phyloP scores from a whole-genome alignment of 2,888 invertebrate genomes.

The Eumerus sabulonum region DNA sequence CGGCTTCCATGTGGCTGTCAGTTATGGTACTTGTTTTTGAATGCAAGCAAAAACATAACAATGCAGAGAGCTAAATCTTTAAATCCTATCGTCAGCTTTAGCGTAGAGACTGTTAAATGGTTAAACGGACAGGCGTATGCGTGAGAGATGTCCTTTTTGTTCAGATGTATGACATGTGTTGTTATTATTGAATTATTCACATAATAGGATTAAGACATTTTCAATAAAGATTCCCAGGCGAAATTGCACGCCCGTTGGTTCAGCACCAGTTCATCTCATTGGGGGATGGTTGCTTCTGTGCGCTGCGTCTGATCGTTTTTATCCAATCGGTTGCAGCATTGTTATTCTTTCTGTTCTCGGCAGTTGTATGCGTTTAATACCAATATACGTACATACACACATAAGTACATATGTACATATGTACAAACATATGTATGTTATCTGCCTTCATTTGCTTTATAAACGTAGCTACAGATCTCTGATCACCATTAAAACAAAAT shows the following conservation, averaged over 20 bases:
- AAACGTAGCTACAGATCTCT: constrained; percentile 16
- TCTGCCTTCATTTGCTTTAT: too few relatives aligned
- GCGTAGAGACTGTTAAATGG: constrained; percentile 66
- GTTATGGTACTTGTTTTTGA: constrained; percentile 15
- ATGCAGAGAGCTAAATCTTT: constrained; percentile 62
- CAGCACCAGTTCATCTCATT: constrained; percentile 59
- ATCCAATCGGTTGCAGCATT: constrained; percentile 41
- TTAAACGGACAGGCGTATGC: constrained; percentile 64
- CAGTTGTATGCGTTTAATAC: background rate
- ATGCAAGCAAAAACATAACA: constrained; percentile 23
- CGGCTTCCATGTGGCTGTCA: constrained; percentile 23
- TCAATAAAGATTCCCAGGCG: constrained; percentile 69
- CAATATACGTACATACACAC: too few relatives aligned
- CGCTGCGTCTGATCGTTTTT: constrained; percentile 28
- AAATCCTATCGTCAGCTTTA: constrained; percentile 64
- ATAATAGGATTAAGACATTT: constrained; percentile 78
- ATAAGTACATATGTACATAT: too few relatives aligned
- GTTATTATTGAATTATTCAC: constrained; percentile 78
- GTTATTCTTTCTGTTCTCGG: constrained; percentile 34
- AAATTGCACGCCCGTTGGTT: constrained; percentile 64
- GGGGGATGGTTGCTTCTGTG: constrained; percentile 33
- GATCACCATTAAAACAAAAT: too few relatives aligned
- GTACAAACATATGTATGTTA: too few relatives aligned
- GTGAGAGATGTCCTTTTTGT: constrained; percentile 67
- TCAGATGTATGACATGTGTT: constrained; percentile 74